Percentiles rank a stretch among this genome's conserved stretches.
Evolutionary conservation across 1,140 invertebrate genomes (phyloP).

Genomic region (Potamilus streckersoni): DNA sequence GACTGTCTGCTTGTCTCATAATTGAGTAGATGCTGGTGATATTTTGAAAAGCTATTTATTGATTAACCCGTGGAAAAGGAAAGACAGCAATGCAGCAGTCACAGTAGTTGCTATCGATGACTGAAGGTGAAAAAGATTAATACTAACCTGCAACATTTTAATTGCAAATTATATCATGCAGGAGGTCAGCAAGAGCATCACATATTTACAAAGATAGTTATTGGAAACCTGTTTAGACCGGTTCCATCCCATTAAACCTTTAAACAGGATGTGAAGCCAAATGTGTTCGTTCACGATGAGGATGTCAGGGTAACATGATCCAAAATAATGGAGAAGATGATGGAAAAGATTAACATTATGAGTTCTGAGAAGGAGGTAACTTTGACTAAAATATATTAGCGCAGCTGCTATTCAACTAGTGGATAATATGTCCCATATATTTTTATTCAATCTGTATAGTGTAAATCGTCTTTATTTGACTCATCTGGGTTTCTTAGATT

Average conservation of each 20-base stretch:
- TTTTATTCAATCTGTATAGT: conserved; percentile 33
- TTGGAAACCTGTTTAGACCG: conserved; percentile 8
- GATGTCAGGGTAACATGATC: conserved; percentile 19
- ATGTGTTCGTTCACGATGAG: conserved; percentile 22
- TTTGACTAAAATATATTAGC: conserved; percentile 8
- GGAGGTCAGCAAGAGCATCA: conserved; percentile 17
- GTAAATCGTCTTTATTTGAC: conserved; percentile 33
- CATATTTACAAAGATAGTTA: conserved; percentile 11
- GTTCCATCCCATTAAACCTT: conserved; percentile 20
- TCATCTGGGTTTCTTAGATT: conserved; percentile 17
- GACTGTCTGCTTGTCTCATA: too few relatives aligned
- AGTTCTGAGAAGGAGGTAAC: conserved; percentile 27
- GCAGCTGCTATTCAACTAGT: conserved; percentile 12
- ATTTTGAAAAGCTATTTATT: too few relatives aligned
- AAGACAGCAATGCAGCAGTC: conserved; percentile 29
- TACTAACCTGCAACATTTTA: conserved; percentile 41
- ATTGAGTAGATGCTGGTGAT: too few relatives aligned
- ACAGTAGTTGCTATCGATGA: conserved; percentile 25
- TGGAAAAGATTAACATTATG: conserved; percentile 15
- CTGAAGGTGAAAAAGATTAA: conserved; percentile 5
- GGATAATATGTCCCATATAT: conserved; percentile 6
- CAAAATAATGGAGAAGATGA: conserved; percentile 30
- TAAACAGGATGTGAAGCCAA: conserved; percentile 21
- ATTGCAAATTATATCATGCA: conserved; percentile 26
- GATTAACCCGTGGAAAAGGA: neutral